Base-by-base conservation (phyloP, 2,113 vertebrate species). In the Ursus arctos region DNA sequence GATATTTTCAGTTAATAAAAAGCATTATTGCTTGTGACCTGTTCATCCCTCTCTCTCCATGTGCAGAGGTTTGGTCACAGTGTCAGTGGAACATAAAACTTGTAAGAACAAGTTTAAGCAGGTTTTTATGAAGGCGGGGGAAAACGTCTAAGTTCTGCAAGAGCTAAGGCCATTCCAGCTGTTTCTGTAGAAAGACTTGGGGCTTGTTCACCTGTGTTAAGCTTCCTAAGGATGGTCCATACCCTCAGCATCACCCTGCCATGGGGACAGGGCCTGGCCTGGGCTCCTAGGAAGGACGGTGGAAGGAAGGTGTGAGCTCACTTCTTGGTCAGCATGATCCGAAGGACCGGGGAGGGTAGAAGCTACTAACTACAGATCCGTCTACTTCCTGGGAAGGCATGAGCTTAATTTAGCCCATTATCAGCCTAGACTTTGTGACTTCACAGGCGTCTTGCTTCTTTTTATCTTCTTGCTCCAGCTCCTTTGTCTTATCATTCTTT, bases 21-120 rank as follows among this genome's bases (percentile, higher is more conserved):
- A 36, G 5, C 40, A 67, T 95, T 84, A 59, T 67, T 94, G 55
- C 85, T 89, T 94, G 85, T 92, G 88, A 94, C 24, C 15, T 40
- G 59, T n/a, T 90, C 13, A 40, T 80, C 51, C 43, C 57, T 89
- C 15, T 82, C 31, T 94, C 31, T 88, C n/a, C 24, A 55, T 49
- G 6, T 63, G 2, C 10, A 89, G 76, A 87, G 79, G 81, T 92
- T 84, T 61, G 80, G 74, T 74, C 43, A 51, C 40, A 72, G 21
- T 79, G 53, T 87, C 53, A 71, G 33, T 76, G 31, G 72, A 72
- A 88, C 43, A 71, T 49, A 91, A 87, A 87, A 79, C 59, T 71
- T 47, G 0, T 71, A 87, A 92, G 79, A 69, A 86, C 53, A 91
- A 55, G 65, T 67, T 81, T 72, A 71, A 90, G 65, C 40, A 57